Evolutionary conservation across 2,113 vertebrate genomes (phyloP).

Genomic region (Rhodinocichla rosea): DNA sequence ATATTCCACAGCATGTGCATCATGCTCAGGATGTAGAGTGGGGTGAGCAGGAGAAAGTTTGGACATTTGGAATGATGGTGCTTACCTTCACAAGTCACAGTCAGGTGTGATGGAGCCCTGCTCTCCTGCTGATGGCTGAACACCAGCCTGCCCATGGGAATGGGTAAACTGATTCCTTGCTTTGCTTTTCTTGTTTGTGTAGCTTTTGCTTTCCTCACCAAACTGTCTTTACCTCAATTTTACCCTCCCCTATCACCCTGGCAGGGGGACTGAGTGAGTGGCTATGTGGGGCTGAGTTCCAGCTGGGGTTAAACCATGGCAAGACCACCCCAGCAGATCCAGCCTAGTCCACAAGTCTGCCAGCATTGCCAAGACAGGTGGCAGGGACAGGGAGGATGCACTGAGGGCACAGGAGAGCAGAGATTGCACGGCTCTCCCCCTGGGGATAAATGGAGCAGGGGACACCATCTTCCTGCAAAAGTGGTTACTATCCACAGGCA

Average conservation of each 20-base stretch:
- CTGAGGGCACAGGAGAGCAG: background rate
- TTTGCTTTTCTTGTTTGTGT: background rate
- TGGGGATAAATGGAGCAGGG: fast-evolving
- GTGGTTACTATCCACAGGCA: background rate
- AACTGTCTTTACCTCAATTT: background rate
- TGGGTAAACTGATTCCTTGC: background rate
- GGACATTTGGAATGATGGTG: background rate
- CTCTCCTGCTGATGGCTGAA: background rate
- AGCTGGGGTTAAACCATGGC: background rate
- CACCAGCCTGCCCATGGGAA: background rate
- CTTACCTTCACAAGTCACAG: background rate
- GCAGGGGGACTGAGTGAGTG: fast-evolving
- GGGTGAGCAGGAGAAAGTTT: background rate
- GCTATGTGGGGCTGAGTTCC: background rate
- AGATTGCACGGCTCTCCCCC: background rate
- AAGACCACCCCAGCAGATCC: background rate
- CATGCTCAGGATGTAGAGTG: background rate
- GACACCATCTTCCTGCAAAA: background rate
- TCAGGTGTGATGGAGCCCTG: background rate
- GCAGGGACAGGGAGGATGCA: background rate
- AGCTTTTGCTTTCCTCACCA: background rate
- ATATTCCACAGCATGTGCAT: background rate
- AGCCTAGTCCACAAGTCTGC: background rate
- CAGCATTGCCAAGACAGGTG: background rate
- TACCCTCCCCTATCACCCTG: background rate